These are phyloP conservation scores for Macroglossus sobrinus DNA, from an alignment of 2,113 vertebrate genomes.

Conservation along the genomic window DNA sequence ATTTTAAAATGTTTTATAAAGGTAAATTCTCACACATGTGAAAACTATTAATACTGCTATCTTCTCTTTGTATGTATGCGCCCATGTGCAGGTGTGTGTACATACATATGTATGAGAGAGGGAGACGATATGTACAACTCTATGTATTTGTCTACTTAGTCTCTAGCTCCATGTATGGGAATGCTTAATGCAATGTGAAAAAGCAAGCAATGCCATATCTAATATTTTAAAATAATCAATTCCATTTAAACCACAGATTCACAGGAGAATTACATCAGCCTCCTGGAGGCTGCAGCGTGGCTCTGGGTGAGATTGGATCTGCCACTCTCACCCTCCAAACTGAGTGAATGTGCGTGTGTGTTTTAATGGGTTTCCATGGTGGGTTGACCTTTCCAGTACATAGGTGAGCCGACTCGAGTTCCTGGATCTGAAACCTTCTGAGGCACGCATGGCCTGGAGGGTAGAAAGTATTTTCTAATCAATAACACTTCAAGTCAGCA, in stretches of 20 bases:
- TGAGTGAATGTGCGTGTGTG: background rate
- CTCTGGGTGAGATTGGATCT: slow-evolving; percentile 73
- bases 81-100: slow-evolving; percentile 41
- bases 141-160: background rate
- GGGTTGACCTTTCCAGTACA: slow-evolving; percentile 68
- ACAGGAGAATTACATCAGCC: slow-evolving; percentile 74
- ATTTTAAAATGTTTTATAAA: background rate
- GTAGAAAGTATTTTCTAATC: slow-evolving; percentile 76
- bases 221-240: slow-evolving; percentile 77
- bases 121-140: background rate
- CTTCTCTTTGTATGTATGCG: background rate
- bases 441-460: slow-evolving; percentile 35
- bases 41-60: slow-evolving; percentile 32
- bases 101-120: slow-evolving; percentile 55
- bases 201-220: slow-evolving; percentile 62
- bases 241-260: slow-evolving; percentile 72
- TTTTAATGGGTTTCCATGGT: slow-evolving; percentile 73
- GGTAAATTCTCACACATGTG: slow-evolving; percentile 34
- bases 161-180: background rate
- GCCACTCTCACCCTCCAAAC: slow-evolving; percentile 62
- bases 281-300: slow-evolving; percentile 60
- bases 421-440: slow-evolving; percentile 68
- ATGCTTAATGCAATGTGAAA: slow-evolving; percentile 53
- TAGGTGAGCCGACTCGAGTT: slow-evolving; percentile 64
- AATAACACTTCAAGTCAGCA: slow-evolving; percentile 75